Conservation (phyloP, 2,888 invertebrate species). For the Sminthurinus aureus region DNA sequence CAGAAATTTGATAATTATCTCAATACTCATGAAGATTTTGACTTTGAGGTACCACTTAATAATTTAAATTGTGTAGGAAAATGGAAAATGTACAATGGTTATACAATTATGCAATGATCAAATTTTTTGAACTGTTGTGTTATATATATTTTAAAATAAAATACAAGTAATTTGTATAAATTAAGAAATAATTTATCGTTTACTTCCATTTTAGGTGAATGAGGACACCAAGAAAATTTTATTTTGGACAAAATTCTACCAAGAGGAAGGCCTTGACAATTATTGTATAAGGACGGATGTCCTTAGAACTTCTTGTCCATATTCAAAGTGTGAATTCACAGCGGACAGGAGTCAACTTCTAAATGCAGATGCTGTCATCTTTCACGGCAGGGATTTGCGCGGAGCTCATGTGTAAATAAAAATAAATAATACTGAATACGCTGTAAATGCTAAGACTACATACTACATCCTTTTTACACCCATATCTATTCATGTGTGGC, state of each 20-base stretch:
- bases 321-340: constrained; percentile 52
- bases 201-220: neutral
- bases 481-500: no score
- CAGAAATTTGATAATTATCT: no score
- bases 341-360: constrained; percentile 46
- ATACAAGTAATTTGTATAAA: neutral
- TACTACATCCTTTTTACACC: no score
- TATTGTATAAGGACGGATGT: constrained; percentile 29
- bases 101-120: neutral
- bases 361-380: constrained; percentile 55
- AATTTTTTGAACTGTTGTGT: neutral
- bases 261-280: constrained; percentile 5
- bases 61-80: neutral
- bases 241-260: constrained; percentile 39
- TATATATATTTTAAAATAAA: neutral
- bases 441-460: no score
- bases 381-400: constrained; percentile 42
- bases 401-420: no score
- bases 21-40: no score
- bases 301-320: constrained; percentile 48
- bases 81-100: neutral
- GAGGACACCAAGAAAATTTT: constrained; percentile 24
- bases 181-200: neutral
- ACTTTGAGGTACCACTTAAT: neutral
- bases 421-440: no score